Percentiles rank a stretch among this genome's conserved stretches.
These are phyloP conservation scores for Charanyca ferruginea DNA, from an alignment of 2,888 invertebrate species.

Conservation along the genomic window DNA sequence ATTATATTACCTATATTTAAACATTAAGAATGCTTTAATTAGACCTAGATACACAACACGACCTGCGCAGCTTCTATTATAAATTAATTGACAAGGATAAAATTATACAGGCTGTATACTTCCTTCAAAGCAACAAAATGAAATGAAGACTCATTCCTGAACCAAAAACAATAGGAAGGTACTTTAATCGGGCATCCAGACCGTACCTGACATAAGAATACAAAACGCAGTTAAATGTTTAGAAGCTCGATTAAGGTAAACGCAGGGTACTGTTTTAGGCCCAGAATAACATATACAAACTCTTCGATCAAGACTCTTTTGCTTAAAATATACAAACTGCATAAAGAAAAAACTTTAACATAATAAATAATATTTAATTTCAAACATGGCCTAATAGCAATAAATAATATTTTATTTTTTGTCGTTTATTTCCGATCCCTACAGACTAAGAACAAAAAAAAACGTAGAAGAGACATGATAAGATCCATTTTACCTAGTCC, in stretches of 20 bases:
- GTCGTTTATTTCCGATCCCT: constrained; percentile 21
- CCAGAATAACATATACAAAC: constrained; percentile 8
- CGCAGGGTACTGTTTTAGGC: constrained; percentile 5
- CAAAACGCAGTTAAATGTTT: constrained; percentile 18
- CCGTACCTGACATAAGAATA: constrained; percentile 2
- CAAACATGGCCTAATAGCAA: constrained; percentile 41
- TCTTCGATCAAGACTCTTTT: background rate
- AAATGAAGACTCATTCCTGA: constrained; percentile 9
- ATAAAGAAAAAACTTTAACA: constrained; percentile 47
- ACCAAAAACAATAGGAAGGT: background rate
- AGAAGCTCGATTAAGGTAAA: constrained; percentile 7
- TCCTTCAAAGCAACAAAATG: constrained; percentile 4
- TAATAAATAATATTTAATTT: constrained; percentile 57
- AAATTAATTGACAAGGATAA: constrained; percentile 56
- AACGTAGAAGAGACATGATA: constrained; percentile 1
- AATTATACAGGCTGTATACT: constrained; percentile 49
- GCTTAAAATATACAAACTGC: constrained; percentile 43
- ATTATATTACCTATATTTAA: constrained; percentile 73
- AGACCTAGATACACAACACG: constrained; percentile 61
- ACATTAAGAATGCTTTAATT: constrained; percentile 70
- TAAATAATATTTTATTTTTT: constrained; percentile 49
- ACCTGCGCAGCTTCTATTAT: constrained; percentile 68
- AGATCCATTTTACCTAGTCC: constrained; percentile 1
- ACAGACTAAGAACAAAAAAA: constrained; percentile 13
- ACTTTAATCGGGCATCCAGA: constrained; percentile 1